phyloP scores from a whole-genome alignment of 1,140 invertebrate species.

The Halotydeus destructor region DNA sequence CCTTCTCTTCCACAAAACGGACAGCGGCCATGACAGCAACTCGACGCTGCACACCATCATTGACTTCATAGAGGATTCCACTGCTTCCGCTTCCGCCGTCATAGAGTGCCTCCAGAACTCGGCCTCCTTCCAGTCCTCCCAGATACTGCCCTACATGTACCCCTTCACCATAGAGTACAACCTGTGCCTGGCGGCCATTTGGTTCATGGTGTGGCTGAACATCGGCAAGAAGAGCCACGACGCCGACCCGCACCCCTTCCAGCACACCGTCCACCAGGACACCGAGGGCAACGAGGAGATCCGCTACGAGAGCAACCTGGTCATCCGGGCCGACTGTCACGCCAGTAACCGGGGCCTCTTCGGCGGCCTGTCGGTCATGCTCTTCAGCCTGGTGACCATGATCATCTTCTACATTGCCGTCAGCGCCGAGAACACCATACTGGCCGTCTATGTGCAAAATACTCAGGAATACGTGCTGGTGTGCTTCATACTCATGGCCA shows the following conservation, averaged over 20 bases:
- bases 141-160: conserved; percentile 34
- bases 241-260: no score
- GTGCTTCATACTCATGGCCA: conserved; percentile 29
- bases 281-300: conserved; percentile 15
- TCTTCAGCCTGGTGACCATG: conserved; percentile 37
- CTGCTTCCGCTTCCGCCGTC: background rate
- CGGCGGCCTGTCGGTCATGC: conserved; percentile 38
- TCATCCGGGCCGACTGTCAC: conserved; percentile 46
- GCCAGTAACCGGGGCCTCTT: conserved; percentile 46
- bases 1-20: conserved; percentile 7
- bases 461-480: conserved; percentile 27
- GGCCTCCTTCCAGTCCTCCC: conserved; percentile 12
- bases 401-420: conserved; percentile 44
- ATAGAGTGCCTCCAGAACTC: conserved; percentile 9
- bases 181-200: conserved; percentile 45
- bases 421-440: conserved; percentile 23
- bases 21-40: conserved; percentile 1
- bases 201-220: conserved; percentile 47
- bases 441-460: conserved; percentile 18
- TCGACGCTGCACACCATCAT: background rate
- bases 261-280: conserved; percentile 13
- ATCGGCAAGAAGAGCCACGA: conserved; percentile 31
- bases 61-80: background rate
- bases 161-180: conserved; percentile 51
- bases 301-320: conserved; percentile 29